These are phyloP conservation scores for Gryllus bimaculatus DNA, from an alignment of 1,140 invertebrate species.

Conservation along the genomic window DNA sequence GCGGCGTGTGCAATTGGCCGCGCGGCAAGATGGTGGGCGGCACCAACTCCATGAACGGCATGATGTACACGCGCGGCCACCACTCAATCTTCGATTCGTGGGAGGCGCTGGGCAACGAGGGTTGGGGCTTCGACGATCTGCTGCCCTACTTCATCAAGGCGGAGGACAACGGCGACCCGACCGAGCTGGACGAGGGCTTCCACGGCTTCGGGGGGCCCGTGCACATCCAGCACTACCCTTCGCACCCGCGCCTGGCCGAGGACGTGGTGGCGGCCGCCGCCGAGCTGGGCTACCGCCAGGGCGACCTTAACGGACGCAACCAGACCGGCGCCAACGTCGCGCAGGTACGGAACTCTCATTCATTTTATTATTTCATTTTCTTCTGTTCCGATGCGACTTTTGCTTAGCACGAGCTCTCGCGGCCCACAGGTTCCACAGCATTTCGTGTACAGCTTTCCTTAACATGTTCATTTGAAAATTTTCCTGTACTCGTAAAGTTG, in stretches of 20 bases:
- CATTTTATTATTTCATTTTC: too few species aligned
- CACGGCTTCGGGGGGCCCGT: slow-evolving; percentile 28
- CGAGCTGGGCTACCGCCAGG: slow-evolving; percentile 59
- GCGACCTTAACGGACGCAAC: slow-evolving; percentile 49
- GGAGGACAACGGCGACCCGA: slow-evolving; percentile 32
- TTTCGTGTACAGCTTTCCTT: too few species aligned
- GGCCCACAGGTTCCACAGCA: too few species aligned
- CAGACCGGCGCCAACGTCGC: slow-evolving; percentile 43
- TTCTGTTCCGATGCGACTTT: too few species aligned
- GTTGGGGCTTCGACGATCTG: slow-evolving; percentile 45
- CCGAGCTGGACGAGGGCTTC: slow-evolving; percentile 20
- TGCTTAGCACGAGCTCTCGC: too few species aligned
- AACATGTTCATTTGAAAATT: too few species aligned
- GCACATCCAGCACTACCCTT: slow-evolving; percentile 23
- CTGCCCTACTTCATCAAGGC: slow-evolving; percentile 36
- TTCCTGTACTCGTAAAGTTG: too few species aligned
- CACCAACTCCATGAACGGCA: slow-evolving; percentile 39
- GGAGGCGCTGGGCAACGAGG: slow-evolving; percentile 32
- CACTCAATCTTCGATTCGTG: slow-evolving; percentile 47
- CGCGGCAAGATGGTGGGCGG: slow-evolving; percentile 36
- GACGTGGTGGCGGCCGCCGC: slow-evolving; percentile 53
- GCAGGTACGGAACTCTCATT: slow-evolving; percentile 24
- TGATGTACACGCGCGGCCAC: slow-evolving; percentile 50
- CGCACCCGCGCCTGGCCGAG: slow-evolving; percentile 30
- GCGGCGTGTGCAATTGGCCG: slow-evolving; percentile 17